A percentile compares a stretch with the other conserved stretches of the same genome.
These are phyloP conservation scores for Euwallacea similis DNA, from an alignment of 1,140 invertebrate genomes.

Conservation along the genomic window DNA sequence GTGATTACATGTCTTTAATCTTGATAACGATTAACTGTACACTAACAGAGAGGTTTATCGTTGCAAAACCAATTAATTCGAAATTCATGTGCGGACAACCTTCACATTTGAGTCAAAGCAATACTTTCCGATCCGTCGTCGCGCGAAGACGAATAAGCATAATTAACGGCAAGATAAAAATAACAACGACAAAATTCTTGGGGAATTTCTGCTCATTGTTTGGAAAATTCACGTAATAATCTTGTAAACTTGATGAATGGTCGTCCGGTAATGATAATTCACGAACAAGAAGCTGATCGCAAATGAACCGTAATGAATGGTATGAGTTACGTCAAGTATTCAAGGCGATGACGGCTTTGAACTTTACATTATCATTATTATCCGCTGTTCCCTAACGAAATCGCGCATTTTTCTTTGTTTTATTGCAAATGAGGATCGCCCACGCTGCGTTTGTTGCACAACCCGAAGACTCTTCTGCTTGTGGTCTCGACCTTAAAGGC, in stretches of 20 bases:
- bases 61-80: conserved; percentile 26
- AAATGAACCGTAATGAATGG: background rate
- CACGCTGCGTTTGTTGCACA: background rate
- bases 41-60: background rate
- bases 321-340: conserved; percentile 4
- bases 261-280: too few species aligned
- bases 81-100: conserved; percentile 19
- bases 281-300: background rate
- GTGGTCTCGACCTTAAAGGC: background rate
- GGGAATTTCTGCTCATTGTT: background rate
- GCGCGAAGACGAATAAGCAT: conserved; percentile 16
- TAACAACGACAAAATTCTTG: conserved; percentile 12
- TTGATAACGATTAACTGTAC: background rate
- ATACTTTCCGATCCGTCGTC: conserved; percentile 23
- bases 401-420: background rate
- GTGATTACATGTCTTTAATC: too few species aligned
- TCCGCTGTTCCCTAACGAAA: background rate
- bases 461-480: background rate
- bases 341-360: conserved; percentile 6
- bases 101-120: conserved; percentile 18
- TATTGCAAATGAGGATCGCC: background rate
- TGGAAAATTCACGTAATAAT: too few species aligned
- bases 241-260: too few species aligned
- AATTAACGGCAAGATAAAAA: conserved; percentile 14
- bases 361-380: conserved; percentile 3